Percentiles rank a stretch among this genome's conserved stretches.
phyloP scores from a whole-genome alignment of 2,113 vertebrate species.

The Gymnocephalus cernua region DNA sequence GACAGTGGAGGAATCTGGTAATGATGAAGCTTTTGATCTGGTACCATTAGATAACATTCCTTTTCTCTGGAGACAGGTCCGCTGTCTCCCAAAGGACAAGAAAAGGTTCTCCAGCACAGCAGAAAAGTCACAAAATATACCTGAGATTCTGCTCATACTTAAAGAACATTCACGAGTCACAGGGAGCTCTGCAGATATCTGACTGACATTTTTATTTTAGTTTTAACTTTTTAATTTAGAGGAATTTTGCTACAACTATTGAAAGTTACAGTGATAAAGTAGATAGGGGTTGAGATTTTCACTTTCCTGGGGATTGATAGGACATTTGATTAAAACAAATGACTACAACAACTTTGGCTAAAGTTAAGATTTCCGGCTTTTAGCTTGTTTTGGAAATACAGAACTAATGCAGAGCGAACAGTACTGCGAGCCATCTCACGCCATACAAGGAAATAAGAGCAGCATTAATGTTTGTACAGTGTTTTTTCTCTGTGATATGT shows the following conservation, averaged over 20 bases:
- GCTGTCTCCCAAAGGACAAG: constrained; percentile 62
- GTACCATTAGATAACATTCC: constrained; percentile 74
- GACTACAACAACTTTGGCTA: background rate
- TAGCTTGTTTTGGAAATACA: constrained; percentile 12
- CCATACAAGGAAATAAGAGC: constrained; percentile 25
- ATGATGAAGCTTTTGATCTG: constrained; percentile 77
- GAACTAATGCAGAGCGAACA: background rate
- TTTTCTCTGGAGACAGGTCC: constrained; percentile 63
- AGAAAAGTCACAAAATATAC: constrained; percentile 28
- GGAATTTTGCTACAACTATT: constrained; percentile 14
- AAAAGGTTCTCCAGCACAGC: constrained; percentile 39
- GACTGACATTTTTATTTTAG: constrained; percentile 32
- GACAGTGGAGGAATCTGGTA: constrained; percentile 61
- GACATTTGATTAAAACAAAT: constrained; percentile 38
- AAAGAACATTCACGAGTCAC: constrained; percentile 18
- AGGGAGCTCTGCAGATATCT: constrained; percentile 9
- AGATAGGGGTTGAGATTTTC: background rate
- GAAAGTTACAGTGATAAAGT: constrained; percentile 1
- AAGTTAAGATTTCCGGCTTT: constrained; percentile 6
- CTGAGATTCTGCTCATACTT: constrained; percentile 31
- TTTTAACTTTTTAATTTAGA: constrained; percentile 17
- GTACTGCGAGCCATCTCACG: background rate
- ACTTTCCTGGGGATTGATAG: background rate
- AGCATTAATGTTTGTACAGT: background rate
- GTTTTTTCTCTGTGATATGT: constrained; percentile 9